Evolutionary conservation across 2,113 vertebrate species (phyloP).

Genomic region (Phoxinus phoxinus): DNA sequence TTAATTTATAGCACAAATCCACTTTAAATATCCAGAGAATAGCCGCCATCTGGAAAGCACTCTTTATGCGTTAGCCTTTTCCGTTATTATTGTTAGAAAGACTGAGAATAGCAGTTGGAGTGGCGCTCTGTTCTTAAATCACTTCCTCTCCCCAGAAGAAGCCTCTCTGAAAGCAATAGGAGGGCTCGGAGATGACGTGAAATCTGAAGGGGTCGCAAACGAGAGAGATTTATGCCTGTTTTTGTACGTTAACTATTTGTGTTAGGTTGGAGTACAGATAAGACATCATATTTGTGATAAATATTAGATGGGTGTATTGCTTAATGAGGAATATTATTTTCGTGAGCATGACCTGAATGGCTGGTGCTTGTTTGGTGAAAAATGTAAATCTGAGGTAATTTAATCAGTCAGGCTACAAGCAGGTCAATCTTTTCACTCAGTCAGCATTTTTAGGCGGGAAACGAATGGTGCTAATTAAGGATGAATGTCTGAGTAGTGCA

Average conservation of each 20-base stretch:
- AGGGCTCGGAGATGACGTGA: background rate
- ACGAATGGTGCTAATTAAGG: constrained; percentile 33
- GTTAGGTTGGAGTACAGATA: background rate
- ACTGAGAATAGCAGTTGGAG: constrained; percentile 43
- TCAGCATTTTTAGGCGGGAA: constrained; percentile 21
- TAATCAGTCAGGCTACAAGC: constrained; percentile 24
- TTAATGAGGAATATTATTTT: constrained; percentile 19
- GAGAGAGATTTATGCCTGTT: background rate
- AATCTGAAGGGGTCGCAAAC: background rate
- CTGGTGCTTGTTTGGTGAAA: constrained; percentile 39
- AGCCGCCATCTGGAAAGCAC: constrained; percentile 19
- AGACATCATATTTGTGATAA: background rate
- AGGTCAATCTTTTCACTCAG: constrained; percentile 36
- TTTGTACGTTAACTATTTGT: background rate
- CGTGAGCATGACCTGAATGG: constrained; percentile 11
- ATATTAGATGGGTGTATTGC: background rate
- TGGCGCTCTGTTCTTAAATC: constrained; percentile 43
- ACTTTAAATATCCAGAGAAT: constrained; percentile 49
- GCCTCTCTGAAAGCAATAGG: constrained; percentile 29
- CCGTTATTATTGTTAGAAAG: constrained; percentile 9
- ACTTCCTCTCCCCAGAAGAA: constrained; percentile 44
- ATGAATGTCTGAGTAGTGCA: background rate
- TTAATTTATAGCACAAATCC: background rate
- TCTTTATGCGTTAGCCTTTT: constrained; percentile 26
- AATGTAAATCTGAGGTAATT: constrained; percentile 30